These are phyloP conservation scores for Gouania willdenowi DNA, from an alignment of 2,797 vertebrate genomes.

Conservation along the genomic window DNA sequence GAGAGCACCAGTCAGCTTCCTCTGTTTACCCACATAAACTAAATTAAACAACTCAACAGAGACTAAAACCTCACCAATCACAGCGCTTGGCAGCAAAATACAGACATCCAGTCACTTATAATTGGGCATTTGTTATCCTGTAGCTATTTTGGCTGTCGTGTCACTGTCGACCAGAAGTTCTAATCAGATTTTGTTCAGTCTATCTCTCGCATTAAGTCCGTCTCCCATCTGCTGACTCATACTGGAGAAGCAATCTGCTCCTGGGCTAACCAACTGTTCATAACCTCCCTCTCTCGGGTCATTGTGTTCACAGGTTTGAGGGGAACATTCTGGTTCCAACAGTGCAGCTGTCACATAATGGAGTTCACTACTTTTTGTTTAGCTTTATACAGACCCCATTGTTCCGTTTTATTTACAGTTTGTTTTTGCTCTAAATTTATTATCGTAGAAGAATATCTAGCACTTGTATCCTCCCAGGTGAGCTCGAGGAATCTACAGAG, in stretches of 20 bases:
- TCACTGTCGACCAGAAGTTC: conserved; percentile 35
- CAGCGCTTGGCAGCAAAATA: conserved; percentile 1
- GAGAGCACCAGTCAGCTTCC: background rate
- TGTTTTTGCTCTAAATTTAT: conserved; percentile 1
- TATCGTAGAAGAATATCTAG: conserved; percentile 16
- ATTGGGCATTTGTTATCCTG: conserved; percentile 11
- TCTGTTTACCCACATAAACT: conserved; percentile 1
- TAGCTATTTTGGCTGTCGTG: conserved; percentile 15
- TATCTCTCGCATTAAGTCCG: conserved; percentile 43
- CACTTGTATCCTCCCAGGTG: conserved; percentile 26
- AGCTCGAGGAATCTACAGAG: conserved; percentile 25
- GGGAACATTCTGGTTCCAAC: conserved; percentile 7
- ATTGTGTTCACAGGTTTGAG: conserved; percentile 10
- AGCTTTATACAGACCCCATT: conserved; percentile 2
- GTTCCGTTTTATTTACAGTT: conserved; percentile 5
- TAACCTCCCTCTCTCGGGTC: conserved; percentile 1
- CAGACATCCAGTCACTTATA: background rate
- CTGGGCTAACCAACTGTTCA: conserved; percentile 12
- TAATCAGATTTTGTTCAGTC: conserved; percentile 55
- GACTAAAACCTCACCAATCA: background rate
- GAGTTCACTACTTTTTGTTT: conserved; percentile 8
- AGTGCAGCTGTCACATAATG: conserved; percentile 9
- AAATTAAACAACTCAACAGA: background rate
- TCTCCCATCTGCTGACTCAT: conserved; percentile 55
- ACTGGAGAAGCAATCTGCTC: conserved; percentile 19